Evolutionary conservation across 2,888 invertebrate genomes (phyloP), one percentile per base, ranked within the genome.

Genomic region (Carterocephalus palaemon): DNA sequence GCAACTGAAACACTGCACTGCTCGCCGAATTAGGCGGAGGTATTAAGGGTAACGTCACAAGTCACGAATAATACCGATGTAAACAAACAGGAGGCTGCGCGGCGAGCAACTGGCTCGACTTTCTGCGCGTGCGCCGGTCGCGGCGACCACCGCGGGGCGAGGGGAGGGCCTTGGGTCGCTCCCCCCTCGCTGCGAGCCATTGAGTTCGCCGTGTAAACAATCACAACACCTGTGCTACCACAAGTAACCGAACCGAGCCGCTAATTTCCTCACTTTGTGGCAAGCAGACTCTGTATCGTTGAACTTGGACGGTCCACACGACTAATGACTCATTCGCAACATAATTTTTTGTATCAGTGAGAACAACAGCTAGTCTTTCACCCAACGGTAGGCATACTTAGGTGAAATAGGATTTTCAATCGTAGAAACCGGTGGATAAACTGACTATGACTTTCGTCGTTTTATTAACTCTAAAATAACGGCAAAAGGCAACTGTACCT

Each of bases 81-180:
- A 81, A 85, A 85, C 82, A 86, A 85, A 75, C 75, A 72, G 76
- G 82, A 85, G 85, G 84, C 83, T 83, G 82, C 76, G 78, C 81
- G 80, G 75, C 78, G 73, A 65, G 70, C 81, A 75, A 83, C 86
- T 84, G 83, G 80, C 77, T 75, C 60, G 66, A 65, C 64, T 73
- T 66, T 68, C 64, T 79, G 84, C 84, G 83, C 82, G 75, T 68
- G 80, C 83, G 80, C 72, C 75, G 75, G 70, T 64, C 63, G 67
- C 53, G 56, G 56, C 59, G 49, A 55, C 59, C 52, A 60, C 57
- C 62, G 64, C 49, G 62, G 60, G 60, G 59, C 48, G 50, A 57
- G 62, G 67, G 67, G 60, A 51, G 53, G 55, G 52, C 47, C 48
- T 46, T 47, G 46, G 46, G 43, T 48, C 37, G 52, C 41, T 67